Base-by-base conservation (phyloP, 2,113 vertebrate genomes). In the Cepphus grylle region DNA sequence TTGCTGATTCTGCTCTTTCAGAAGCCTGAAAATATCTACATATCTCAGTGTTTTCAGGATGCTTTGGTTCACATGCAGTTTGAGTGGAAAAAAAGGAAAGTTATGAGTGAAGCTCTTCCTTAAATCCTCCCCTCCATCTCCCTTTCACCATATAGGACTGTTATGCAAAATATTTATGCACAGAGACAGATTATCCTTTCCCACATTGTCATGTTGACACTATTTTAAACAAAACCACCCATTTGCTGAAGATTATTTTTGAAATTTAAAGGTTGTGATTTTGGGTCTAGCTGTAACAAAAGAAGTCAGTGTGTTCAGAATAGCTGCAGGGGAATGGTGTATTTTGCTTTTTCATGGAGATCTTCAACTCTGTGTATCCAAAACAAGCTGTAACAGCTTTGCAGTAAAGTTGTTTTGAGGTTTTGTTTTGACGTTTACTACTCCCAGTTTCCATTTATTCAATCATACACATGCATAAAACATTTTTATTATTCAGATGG, bases 401-500 rank as follows among this genome's bases (percentile, higher is more conserved):
- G 58, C 12, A 36, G 14, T 74, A 47, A 79, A 88, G 45, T 74
- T 88, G 53, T 82, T 94, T 69, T 92, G 55, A 96, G 61, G 21
- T 63, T 92, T 83, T 93, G 32, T 93, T 95, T 96, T 86, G 53
- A 89, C 79, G 49, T 84, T 90, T 81, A 73, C 15, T 85, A 40
- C 65, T 96, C 40, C 40, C 9, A 20, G 17, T 61, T 90, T 77
- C 86, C 43, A 89, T 88, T 95, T 96, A 78, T 88, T 85, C 79
- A 65, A 27, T 82, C 58, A 80, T 73, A 91, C 26, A 86, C 92
- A 96, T 91, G 73, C 86, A 96, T 81, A 93, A 78, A 93, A 36
- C 13, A n/a, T 49, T 90, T 92, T 82, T 90, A 43, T 62, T 97
- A 80, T 96, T 93, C 92, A 65, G 55, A 90, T 42, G 83, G 56